phyloP scores from a whole-genome alignment of 1,140 invertebrate genomes.

The Nasonia vitripennis region DNA sequence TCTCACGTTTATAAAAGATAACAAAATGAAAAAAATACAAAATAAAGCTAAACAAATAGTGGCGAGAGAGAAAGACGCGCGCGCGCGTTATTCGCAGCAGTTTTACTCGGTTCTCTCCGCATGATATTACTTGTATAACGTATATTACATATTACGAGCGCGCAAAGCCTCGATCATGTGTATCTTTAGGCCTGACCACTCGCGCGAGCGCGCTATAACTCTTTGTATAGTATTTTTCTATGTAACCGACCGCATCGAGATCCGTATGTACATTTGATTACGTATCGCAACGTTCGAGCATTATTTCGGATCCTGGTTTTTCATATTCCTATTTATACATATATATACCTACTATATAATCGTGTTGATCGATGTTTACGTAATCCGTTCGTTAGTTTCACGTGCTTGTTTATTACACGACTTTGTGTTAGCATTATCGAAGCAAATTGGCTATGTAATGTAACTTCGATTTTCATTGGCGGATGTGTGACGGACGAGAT shows the following conservation, averaged over 20 bases:
- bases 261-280: neutral
- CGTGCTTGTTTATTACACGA: neutral
- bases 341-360: neutral
- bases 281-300: neutral
- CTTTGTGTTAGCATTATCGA: constrained; percentile 23
- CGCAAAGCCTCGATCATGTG: neutral
- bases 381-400: neutral
- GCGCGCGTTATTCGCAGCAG: constrained; percentile 57
- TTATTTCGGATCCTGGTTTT: neutral
- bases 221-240: constrained; percentile 46
- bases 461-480: neutral
- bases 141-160: neutral
- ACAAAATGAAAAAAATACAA: constrained; percentile 18
- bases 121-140: neutral
- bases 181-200: neutral
- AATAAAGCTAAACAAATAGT: constrained; percentile 3
- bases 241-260: neutral
- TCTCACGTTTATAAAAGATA: constrained; percentile 39
- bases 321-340: neutral
- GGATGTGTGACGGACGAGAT: neutral
- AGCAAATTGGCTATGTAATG: neutral
- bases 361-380: neutral
- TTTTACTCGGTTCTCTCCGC: constrained; percentile 29
- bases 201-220: neutral
- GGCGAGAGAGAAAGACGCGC: constrained; percentile 44